Evolutionary conservation across 2,888 invertebrate species (phyloP).

Genomic region (Stenchaetothrips biformis): DNA sequence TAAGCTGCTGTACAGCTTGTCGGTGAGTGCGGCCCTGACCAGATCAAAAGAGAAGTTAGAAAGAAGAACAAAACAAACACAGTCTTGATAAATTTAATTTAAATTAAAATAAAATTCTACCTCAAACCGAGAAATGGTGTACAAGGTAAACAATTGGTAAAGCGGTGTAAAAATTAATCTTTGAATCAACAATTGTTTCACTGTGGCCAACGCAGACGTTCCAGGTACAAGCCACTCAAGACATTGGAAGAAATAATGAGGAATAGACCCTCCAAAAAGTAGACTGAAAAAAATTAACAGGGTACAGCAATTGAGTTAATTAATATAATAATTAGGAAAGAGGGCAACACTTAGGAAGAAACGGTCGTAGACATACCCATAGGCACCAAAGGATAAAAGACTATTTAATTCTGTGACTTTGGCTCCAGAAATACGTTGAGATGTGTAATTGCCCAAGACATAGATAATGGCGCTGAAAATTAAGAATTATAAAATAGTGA

Average conservation of each 20-base stretch:
- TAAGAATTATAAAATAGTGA: slow-evolving; percentile 29
- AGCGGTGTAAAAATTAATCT: slow-evolving; percentile 65
- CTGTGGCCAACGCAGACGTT: slow-evolving; percentile 48
- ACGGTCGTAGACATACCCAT: slow-evolving; percentile 56
- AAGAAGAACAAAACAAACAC: neutral
- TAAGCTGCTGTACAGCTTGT: slow-evolving; percentile 58
- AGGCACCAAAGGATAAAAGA: slow-evolving; percentile 66
- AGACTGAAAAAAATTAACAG: slow-evolving; percentile 50
- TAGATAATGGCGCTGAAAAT: slow-evolving; percentile 64
- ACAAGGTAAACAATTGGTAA: slow-evolving; percentile 68
- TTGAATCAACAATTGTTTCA: slow-evolving; percentile 64
- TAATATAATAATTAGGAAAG: slow-evolving; percentile 16
- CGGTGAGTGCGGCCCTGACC: slow-evolving; percentile 61
- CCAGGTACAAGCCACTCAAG: slow-evolving; percentile 58
- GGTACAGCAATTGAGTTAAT: slow-evolving; percentile 17
- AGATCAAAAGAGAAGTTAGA: slow-evolving; percentile 29
- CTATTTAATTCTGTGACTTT: slow-evolving; percentile 60
- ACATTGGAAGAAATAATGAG: slow-evolving; percentile 69
- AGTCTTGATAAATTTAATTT: slow-evolving; percentile 23
- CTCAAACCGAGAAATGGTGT: slow-evolving; percentile 69
- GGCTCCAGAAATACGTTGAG: slow-evolving; percentile 65
- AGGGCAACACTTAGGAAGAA: neutral
- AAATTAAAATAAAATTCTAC: slow-evolving; percentile 41
- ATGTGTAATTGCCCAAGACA: slow-evolving; percentile 65
- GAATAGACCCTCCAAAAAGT: slow-evolving; percentile 72